Base-by-base conservation (phyloP, 2,797 vertebrate genomes). In the Poecilia picta region DNA sequence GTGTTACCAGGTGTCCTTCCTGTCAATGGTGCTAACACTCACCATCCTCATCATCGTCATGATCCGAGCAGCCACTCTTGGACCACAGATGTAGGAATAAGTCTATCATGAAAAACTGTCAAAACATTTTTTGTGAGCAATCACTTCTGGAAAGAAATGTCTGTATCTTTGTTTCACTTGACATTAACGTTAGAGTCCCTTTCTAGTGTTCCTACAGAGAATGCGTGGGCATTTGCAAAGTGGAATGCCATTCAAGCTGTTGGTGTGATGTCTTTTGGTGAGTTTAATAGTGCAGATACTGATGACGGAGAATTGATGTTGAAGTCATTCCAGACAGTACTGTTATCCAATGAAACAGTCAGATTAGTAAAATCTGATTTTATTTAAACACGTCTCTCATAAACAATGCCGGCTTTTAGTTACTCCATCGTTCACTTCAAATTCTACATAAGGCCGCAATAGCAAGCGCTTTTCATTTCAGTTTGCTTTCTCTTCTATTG, bases 231-330 rank as follows among this genome's bases (percentile, higher is more conserved):
- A 33, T 98, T 99, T 95, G 98, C 97, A 88, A 97, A 96, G 81
- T 93, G 96, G 94, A 98, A 96, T 81, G 97, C 96, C 51, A 87
- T 98, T 75, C 97, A 98, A 92, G 97, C 98, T 0, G 72, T 98
- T 71, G 97, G 97, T 33, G 96, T 99, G 25, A 99, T 99, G 97
- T 98, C 97, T 76, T 99, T 99, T 94, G 97, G 98, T 99, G 93
- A 97, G 97, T 95, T 82, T 79, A 55, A 53, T 51, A 10, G 39
- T 15, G 28, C 4, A 51, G 1, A 28, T 8, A 16, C 41, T 16
- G 6, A 28, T 71, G 43, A 28, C 68, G 46, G 25, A n/a, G 66
- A 43, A 62, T 33, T 45, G 10, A 46, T 45, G 41, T 13, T 25
- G 16, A 71, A 8, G 45, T 3, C 25, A n/a, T 43, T 43, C 12